These are phyloP conservation scores for Aphyosemion australe DNA, from an alignment of 2,113 vertebrate genomes.

Conservation along the genomic window DNA sequence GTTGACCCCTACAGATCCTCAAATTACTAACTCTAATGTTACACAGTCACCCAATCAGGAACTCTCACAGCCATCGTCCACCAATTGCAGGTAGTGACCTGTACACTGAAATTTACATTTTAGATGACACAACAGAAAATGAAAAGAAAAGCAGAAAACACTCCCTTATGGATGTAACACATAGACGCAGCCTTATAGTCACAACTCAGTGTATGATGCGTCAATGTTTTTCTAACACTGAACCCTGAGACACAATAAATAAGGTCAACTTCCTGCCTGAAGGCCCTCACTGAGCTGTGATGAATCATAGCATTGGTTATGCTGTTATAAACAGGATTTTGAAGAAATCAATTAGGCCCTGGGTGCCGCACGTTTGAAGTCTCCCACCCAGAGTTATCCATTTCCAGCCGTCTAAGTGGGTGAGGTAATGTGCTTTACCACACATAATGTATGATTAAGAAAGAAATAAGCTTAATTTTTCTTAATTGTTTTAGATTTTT, in stretches of 20 bases:
- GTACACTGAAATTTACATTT: too few relatives aligned
- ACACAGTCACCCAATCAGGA: too few relatives aligned
- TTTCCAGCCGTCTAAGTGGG: slow-evolving; percentile 55
- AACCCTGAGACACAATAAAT: slow-evolving; percentile 58
- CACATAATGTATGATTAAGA: slow-evolving; percentile 29
- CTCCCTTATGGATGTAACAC: too few relatives aligned
- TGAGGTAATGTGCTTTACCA: slow-evolving; percentile 53
- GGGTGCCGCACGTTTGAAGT: slow-evolving; percentile 60
- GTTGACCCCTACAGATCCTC: too few relatives aligned
- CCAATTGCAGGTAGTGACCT: too few relatives aligned
- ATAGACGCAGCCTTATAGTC: too few relatives aligned
- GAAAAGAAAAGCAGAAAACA: too few relatives aligned
- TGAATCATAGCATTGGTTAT: slow-evolving; percentile 63
- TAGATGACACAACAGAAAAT: too few relatives aligned
- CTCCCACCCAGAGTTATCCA: slow-evolving; percentile 58
- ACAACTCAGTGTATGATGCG: slow-evolving; percentile 31
- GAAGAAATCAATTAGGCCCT: slow-evolving; percentile 62
- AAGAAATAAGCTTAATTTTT: slow-evolving; percentile 10
- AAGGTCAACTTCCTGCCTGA: slow-evolving; percentile 60
- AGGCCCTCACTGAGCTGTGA: slow-evolving; percentile 55
- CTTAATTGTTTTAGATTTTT: slow-evolving; percentile 11
- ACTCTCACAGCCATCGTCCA: too few relatives aligned
- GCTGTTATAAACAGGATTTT: slow-evolving; percentile 61
- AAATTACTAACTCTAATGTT: too few relatives aligned
- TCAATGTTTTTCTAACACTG: slow-evolving; percentile 40